Conservation (phyloP, 2,113 vertebrate genomes). For the Falcunculus frontatus region DNA sequence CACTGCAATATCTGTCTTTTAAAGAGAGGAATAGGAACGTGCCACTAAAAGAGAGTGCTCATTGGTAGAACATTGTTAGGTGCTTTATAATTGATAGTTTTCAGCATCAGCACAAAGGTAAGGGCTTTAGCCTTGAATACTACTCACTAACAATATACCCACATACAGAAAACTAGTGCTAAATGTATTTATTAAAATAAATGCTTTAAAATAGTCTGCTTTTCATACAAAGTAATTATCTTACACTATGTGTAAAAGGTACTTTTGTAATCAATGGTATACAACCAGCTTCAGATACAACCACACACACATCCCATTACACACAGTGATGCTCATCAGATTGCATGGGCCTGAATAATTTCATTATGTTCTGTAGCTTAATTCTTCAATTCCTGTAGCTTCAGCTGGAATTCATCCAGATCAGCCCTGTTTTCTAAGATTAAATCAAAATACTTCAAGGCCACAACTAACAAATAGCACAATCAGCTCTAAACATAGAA, state of each 20-base stretch:
- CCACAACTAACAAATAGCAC: constrained; percentile 1
- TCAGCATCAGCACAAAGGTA: constrained; percentile 53
- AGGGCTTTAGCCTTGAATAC: constrained; percentile 68
- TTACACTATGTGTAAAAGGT: constrained; percentile 59
- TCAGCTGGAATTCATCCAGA: constrained; percentile 58
- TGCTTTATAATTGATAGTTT: constrained; percentile 67
- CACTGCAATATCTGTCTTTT: constrained; percentile 26
- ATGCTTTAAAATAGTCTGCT: constrained; percentile 52
- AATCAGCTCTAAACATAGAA: constrained; percentile 23
- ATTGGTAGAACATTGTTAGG: constrained; percentile 61
- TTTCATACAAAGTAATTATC: constrained; percentile 70
- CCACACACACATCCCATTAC: constrained; percentile 11
- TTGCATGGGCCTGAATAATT: constrained; percentile 48
- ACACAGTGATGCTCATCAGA: constrained; percentile 40
- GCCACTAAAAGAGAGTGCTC: constrained; percentile 16
- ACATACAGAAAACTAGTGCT: constrained; percentile 55
- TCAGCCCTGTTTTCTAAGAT: constrained; percentile 39
- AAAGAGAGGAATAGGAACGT: constrained; percentile 51
- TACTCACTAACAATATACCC: constrained; percentile 60
- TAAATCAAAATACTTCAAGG: constrained; percentile 64
- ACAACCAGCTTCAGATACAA: constrained; percentile 41
- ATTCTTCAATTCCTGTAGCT: constrained; percentile 55
- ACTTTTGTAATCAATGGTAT: constrained; percentile 66
- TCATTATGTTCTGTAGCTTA: constrained; percentile 43
- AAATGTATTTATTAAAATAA: constrained; percentile 63